Evolutionary conservation across 2,888 invertebrate species (phyloP).

Genomic region (Aromia moschata): DNA sequence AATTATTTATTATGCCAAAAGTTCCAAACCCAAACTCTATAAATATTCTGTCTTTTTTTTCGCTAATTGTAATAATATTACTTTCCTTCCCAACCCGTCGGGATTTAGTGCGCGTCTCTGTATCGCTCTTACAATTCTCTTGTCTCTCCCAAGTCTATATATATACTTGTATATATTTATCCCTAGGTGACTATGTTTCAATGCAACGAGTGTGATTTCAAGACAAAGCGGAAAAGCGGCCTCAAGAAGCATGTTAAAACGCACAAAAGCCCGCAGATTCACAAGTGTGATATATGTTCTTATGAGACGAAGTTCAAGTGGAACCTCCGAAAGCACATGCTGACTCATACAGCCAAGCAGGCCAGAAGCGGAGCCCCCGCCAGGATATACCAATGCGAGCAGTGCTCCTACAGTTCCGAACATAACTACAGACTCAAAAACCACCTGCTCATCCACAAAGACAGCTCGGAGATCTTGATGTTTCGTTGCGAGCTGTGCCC

Average conservation of each 20-base stretch:
- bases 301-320: not conserved
- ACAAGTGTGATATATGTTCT: slow-evolving; percentile 1
- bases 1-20: too few relatives aligned
- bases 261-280: not conserved
- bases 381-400: not conserved
- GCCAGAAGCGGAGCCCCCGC: too few relatives aligned
- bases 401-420: not conserved
- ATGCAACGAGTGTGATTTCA: not conserved
- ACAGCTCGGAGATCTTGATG: not conserved
- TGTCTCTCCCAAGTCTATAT: too few relatives aligned
- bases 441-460: not conserved
- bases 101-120: too few relatives aligned
- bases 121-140: too few relatives aligned
- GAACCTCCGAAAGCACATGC: slow-evolving; percentile 4
- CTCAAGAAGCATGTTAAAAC: not conserved
- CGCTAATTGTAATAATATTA: too few relatives aligned
- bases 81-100: too few relatives aligned
- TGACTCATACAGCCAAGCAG: too few relatives aligned
- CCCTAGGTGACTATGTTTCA: not conserved
- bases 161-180: too few relatives aligned
- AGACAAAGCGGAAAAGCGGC: slow-evolving; percentile 5
- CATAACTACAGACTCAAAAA: not conserved
- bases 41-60: too few relatives aligned
- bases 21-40: too few relatives aligned
- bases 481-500: not conserved